Percentiles rank a stretch among this genome's conserved stretches.
Evolutionary conservation across 2,113 vertebrate species (phyloP).

Genomic region (Caloenas nicobarica): DNA sequence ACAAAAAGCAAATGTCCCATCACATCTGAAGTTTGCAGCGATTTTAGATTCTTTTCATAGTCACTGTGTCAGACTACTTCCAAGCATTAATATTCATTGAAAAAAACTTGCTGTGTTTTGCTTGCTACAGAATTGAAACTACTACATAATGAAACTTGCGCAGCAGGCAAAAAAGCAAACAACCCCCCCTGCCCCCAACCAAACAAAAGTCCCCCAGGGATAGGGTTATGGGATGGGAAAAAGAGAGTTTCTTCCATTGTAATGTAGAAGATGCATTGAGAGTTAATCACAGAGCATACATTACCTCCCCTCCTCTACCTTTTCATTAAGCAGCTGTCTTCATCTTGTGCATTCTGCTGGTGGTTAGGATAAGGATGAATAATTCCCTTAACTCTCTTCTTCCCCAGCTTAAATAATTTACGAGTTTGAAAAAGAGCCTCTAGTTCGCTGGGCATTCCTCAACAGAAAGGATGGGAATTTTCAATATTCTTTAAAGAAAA

Average conservation of each 20-base stretch:
- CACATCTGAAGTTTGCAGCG: neutral
- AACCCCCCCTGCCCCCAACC: neutral
- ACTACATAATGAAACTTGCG: slow-evolving; percentile 43
- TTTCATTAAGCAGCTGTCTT: slow-evolving; percentile 57
- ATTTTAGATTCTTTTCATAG: neutral
- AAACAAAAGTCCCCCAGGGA: slow-evolving; percentile 12
- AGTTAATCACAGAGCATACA: slow-evolving; percentile 49
- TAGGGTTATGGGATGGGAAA: neutral
- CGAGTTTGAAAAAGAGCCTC: slow-evolving; percentile 11
- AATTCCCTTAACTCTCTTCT: slow-evolving; percentile 45
- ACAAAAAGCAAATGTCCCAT: neutral
- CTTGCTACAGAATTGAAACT: slow-evolving; percentile 10
- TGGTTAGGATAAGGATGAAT: slow-evolving; percentile 47
- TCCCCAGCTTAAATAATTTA: slow-evolving; percentile 41
- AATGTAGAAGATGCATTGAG: slow-evolving; percentile 34
- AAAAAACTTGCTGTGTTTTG: slow-evolving; percentile 24
- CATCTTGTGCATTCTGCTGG: slow-evolving; percentile 29
- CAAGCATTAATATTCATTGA: slow-evolving; percentile 9
- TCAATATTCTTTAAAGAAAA: neutral
- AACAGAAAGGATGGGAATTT: neutral
- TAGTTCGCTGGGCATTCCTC: neutral
- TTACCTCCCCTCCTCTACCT: slow-evolving; percentile 44
- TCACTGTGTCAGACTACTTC: neutral
- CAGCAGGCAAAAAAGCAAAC: slow-evolving; percentile 37
- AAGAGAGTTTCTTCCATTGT: slow-evolving; percentile 1